A percentile compares a stretch with the other conserved stretches of the same genome.
Conservation (phyloP, 2,797 vertebrate species). For the Spheniscus humboldti region DNA sequence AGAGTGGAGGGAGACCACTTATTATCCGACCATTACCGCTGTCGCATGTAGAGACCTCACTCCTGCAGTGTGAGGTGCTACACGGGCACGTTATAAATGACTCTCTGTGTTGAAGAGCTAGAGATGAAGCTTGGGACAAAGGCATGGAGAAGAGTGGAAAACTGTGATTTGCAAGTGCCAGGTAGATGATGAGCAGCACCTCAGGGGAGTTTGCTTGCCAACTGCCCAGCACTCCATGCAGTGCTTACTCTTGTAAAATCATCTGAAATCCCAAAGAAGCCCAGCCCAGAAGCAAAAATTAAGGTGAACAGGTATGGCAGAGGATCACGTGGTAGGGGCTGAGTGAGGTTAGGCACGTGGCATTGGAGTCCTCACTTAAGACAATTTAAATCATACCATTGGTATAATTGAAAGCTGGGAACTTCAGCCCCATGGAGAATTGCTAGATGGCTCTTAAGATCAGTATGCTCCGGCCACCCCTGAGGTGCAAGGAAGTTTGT, state of each 20-base stretch:
- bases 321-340: not conserved
- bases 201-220: not conserved
- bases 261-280: not conserved
- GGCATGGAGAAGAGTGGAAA: not conserved
- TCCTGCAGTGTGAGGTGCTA: fast-evolving
- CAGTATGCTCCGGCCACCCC: not conserved
- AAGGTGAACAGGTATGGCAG: not conserved
- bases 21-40: not conserved
- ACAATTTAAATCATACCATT: not conserved
- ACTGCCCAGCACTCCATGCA: not conserved
- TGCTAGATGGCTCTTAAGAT: not conserved
- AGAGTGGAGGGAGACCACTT: not conserved
- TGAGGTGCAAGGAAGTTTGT: not conserved
- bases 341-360: not conserved
- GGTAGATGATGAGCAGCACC: not conserved
- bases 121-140: not conserved
- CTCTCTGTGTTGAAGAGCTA: not conserved
- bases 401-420: not conserved
- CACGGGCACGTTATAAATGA: not conserved
- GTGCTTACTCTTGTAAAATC: not conserved
- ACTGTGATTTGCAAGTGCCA: not conserved
- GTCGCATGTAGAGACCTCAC: fast-evolving
- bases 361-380: not conserved
- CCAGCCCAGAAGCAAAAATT: not conserved
- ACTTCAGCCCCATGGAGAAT: not conserved